Percentiles rank a stretch among this genome's conserved stretches.
Evolutionary conservation across 1,140 invertebrate species (phyloP).

Genomic region (Nephotettix cincticeps): DNA sequence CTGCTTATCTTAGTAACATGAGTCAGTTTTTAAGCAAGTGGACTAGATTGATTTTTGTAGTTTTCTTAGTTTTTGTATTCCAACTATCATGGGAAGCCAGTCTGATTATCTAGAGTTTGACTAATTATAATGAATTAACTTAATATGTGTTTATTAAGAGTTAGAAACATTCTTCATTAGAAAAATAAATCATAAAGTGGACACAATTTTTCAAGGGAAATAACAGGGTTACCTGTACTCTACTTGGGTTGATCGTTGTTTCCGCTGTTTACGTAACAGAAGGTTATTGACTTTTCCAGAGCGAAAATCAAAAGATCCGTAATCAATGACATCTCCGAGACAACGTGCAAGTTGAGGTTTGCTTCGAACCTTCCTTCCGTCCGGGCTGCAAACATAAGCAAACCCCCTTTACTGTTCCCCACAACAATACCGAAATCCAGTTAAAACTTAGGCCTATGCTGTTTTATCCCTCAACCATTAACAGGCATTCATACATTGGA

Average conservation of each 20-base stretch:
- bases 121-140: no score
- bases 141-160: no score
- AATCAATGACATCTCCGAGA: conserved; percentile 75
- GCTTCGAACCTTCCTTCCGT: conserved; percentile 77
- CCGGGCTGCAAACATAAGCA: conserved; percentile 57
- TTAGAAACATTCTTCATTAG: no score
- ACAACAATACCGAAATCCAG: not conserved
- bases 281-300: conserved; percentile 70
- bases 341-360: conserved; percentile 77
- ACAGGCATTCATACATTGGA: no score
- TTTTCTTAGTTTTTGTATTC: no score
- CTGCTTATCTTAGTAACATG: no score
- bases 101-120: no score
- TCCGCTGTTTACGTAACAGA: conserved; percentile 62
- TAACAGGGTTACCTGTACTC: conserved; percentile 44
- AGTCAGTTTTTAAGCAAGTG: no score
- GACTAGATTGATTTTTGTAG: no score
- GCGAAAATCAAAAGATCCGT: conserved; percentile 80
- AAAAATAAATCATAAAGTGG: no score
- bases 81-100: no score
- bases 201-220: not conserved
- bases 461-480: no score
- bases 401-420: conserved; percentile 15
- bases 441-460: not conserved
- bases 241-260: conserved; percentile 59